Evolutionary conservation across 1,140 invertebrate species (phyloP).

Genomic region (Sarcophaga bullata): DNA sequence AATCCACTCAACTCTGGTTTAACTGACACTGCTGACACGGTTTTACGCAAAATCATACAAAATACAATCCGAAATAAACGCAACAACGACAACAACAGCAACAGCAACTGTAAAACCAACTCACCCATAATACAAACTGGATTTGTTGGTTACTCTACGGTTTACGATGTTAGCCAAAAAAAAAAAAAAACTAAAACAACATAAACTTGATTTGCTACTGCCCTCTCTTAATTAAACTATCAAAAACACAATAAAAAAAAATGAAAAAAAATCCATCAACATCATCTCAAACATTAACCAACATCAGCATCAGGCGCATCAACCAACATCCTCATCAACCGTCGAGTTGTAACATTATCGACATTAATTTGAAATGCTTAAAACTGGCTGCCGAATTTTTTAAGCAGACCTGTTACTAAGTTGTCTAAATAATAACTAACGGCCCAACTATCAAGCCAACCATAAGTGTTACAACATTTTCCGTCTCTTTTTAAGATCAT

Average conservation of each 20-base stretch:
- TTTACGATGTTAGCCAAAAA: neutral
- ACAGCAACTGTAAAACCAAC: neutral
- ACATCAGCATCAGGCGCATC: too few relatives aligned
- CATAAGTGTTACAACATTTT: neutral
- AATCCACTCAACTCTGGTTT: slow-evolving; percentile 26
- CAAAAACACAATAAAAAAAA: too few relatives aligned
- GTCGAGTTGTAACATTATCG: too few relatives aligned
- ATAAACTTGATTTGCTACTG: slow-evolving; percentile 30
- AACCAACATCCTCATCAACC: too few relatives aligned
- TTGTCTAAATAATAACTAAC: neutral
- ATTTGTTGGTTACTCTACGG: slow-evolving; percentile 26
- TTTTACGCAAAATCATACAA: neutral
- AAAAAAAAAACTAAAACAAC: neutral
- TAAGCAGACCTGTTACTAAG: slow-evolving; percentile 2
- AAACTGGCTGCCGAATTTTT: too few relatives aligned
- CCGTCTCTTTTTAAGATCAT: slow-evolving; percentile 12
- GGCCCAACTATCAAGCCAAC: too few relatives aligned
- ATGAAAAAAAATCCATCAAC: too few relatives aligned
- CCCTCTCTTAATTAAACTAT: neutral
- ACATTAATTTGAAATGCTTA: too few relatives aligned
- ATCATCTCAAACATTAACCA: neutral
- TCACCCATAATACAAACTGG: slow-evolving; percentile 35
- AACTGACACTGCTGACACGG: slow-evolving; percentile 41
- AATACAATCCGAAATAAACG: too few relatives aligned
- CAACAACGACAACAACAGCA: neutral